Conservation (phyloP, 1,140 invertebrate species). For the Drosophila pseudoobscura region DNA sequence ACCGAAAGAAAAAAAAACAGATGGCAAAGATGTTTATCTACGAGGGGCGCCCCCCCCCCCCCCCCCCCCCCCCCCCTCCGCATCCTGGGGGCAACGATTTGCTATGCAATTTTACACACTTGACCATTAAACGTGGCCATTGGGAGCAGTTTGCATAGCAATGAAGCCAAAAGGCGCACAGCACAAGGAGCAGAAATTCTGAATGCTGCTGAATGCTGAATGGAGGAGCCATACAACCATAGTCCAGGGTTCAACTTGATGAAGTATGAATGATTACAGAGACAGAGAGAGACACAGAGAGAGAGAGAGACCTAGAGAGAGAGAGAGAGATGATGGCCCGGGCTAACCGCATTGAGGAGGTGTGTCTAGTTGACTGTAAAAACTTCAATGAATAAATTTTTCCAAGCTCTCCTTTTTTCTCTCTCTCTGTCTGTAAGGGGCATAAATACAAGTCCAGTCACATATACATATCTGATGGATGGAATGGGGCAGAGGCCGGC, state of each 20-base stretch:
- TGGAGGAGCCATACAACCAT: conserved; percentile 15
- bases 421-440: conserved; percentile 17
- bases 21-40: conserved; percentile 74
- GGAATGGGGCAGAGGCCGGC: background rate
- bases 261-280: conserved; percentile 78
- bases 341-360: conserved; percentile 67
- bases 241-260: conserved; percentile 70
- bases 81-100: conserved; percentile 61
- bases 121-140: conserved; percentile 82
- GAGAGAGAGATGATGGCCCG: conserved; percentile 27
- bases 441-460: conserved; percentile 66
- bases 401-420: conserved; percentile 32
- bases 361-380: conserved; percentile 78
- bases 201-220: too few species aligned
- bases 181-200: conserved; percentile 40
- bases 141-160: conserved; percentile 81
- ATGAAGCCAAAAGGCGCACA: conserved; percentile 54
- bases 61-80: conserved; percentile 24
- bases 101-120: conserved; percentile 82
- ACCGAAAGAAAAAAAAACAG: conserved; percentile 11
- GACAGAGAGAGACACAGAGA: conserved; percentile 6
- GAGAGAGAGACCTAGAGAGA: conserved; percentile 15
- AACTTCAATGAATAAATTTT: conserved; percentile 82
- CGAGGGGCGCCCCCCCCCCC: conserved; percentile 32
- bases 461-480: conserved; percentile 16